phyloP scores from a whole-genome alignment of 2,113 vertebrate species.

The Rafetus swinhoei region DNA sequence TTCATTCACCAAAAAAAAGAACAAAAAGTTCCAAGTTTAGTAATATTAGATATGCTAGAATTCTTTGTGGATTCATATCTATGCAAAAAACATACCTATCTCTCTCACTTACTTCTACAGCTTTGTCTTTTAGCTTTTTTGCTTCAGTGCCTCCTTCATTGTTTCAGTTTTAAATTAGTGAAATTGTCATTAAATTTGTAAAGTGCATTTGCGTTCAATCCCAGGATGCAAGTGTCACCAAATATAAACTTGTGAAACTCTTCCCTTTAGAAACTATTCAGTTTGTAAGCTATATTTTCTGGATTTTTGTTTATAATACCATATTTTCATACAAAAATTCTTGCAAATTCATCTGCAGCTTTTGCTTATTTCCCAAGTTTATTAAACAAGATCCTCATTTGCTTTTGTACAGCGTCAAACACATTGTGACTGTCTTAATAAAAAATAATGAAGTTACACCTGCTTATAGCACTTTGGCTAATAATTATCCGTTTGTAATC shows the following conservation, averaged over 20 bases:
- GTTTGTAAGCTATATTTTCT: not conserved
- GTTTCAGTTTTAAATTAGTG: not conserved
- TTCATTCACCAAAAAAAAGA: not conserved
- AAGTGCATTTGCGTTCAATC: not conserved
- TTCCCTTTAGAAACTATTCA: not conserved
- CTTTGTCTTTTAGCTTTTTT: not conserved
- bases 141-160: not conserved
- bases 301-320: not conserved
- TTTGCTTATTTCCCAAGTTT: not conserved
- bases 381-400: not conserved
- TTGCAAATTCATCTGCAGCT: not conserved
- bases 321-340: not conserved
- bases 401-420: not conserved
- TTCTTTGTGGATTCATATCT: not conserved
- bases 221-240: not conserved
- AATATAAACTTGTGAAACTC: not conserved
- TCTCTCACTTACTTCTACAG: not conserved
- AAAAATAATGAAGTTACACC: not conserved
- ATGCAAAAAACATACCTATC: not conserved
- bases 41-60: not conserved
- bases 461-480: not conserved
- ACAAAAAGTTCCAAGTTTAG: not conserved
- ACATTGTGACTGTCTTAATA: not conserved
- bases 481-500: rapidly evolving
- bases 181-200: not conserved